These are phyloP conservation scores for Hydrozoanthus gracilis DNA, from an alignment of 92 coral and sea anemone genomes.

Conservation along the genomic window DNA sequence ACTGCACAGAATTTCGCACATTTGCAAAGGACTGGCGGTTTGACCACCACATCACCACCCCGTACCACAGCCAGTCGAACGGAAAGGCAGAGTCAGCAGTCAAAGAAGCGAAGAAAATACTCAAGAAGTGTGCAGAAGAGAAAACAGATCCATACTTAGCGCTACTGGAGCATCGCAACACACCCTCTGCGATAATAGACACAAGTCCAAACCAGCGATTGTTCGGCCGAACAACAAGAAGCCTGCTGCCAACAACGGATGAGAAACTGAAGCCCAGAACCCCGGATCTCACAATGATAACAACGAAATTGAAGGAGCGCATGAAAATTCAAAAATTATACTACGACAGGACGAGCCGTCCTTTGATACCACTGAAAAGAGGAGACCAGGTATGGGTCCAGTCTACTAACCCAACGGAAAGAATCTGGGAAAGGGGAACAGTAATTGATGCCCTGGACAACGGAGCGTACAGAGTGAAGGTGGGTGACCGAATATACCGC, in stretches of 20 bases:
- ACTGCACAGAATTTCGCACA: background rate
- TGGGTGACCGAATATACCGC: background rate
- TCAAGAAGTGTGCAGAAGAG: background rate
- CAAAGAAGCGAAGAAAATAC: too few species aligned
- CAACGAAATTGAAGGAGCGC: background rate
- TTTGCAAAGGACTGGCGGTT: background rate
- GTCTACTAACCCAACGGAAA: background rate
- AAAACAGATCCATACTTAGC: too few species aligned
- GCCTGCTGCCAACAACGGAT: background rate
- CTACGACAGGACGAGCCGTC: background rate
- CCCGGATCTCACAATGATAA: background rate
- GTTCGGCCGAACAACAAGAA: background rate
- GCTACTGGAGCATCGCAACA: background rate
- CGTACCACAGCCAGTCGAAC: too few species aligned
- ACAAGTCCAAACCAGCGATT: background rate
- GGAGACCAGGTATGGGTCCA: background rate
- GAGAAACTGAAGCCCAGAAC: background rate
- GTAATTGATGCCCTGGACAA: background rate
- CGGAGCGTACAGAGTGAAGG: background rate
- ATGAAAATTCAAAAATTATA: background rate
- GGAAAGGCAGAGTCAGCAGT: too few species aligned
- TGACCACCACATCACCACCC: background rate
- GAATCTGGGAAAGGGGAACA: background rate
- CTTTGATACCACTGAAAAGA: background rate
- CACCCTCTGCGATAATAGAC: background rate